phyloP scores from a whole-genome alignment of 2,797 vertebrate species.

The Acropternis orthonyx region DNA sequence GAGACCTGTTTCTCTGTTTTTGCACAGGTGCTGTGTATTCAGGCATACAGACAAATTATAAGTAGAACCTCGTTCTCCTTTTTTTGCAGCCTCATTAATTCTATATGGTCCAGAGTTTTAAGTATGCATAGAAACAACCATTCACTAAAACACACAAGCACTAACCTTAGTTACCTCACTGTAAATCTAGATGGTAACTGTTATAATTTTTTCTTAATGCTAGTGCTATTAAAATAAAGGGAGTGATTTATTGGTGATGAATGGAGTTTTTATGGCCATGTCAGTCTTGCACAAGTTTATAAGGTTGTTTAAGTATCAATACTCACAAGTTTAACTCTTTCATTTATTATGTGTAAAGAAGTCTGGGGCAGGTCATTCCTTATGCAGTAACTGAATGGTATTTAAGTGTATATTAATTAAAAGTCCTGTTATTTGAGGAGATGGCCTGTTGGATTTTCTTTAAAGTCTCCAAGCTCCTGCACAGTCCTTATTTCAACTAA shows the following conservation, averaged over 20 bases:
- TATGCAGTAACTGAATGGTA: background rate
- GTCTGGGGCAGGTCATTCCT: background rate
- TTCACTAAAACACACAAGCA: background rate
- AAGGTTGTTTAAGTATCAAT: background rate
- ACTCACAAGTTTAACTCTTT: background rate
- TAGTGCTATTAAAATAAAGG: background rate
- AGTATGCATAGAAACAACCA: background rate
- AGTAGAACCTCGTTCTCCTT: background rate
- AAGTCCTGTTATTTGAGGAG: background rate
- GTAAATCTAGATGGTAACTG: background rate
- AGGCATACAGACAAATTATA: background rate
- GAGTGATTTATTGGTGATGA: slow-evolving; percentile 4
- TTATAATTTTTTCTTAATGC: background rate
- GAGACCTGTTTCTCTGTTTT: background rate
- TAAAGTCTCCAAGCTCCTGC: background rate
- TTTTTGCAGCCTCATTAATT: background rate
- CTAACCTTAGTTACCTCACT: background rate
- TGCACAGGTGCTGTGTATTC: background rate
- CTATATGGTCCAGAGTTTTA: background rate
- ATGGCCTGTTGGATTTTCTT: background rate
- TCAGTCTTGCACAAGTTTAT: background rate
- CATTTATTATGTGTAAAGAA: background rate
- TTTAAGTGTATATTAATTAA: background rate
- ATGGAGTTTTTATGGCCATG: background rate
- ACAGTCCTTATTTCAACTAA: background rate